These are phyloP conservation scores for Pardalotus punctatus DNA, from an alignment of 2,113 vertebrate species.

Conservation along the genomic window DNA sequence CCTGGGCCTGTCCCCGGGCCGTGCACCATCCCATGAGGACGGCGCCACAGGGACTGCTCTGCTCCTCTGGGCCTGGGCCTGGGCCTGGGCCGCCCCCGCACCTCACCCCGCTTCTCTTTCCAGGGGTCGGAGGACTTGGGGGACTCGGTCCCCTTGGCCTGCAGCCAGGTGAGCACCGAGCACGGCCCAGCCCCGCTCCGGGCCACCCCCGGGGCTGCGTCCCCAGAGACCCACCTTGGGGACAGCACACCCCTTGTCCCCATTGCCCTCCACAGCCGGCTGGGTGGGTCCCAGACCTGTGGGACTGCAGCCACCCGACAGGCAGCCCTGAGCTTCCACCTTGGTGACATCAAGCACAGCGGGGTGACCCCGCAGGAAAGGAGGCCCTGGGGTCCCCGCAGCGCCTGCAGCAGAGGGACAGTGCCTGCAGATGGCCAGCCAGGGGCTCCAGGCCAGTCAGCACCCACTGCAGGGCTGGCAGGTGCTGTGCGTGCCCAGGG, in stretches of 20 bases:
- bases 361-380: background rate
- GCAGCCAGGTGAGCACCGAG: conserved; percentile 56
- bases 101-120: conserved; percentile 15
- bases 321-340: background rate
- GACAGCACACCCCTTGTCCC: background rate
- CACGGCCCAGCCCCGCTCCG: fast-evolving
- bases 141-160: conserved; percentile 42
- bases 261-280: background rate
- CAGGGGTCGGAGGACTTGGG: conserved; percentile 58
- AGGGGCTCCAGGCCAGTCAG: background rate
- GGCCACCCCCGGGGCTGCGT: fast-evolving
- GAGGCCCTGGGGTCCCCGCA: fast-evolving
- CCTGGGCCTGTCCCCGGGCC: fast-evolving
- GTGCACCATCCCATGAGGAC: fast-evolving
- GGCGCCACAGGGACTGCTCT: background rate
- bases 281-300: background rate
- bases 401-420: background rate
- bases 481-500: background rate
- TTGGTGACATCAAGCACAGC: fast-evolving
- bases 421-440: background rate
- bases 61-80: background rate
- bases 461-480: background rate
- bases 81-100: fast-evolving
- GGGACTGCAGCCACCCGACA: background rate
- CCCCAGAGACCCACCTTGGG: background rate